Evolutionary conservation across 2,113 vertebrate species (phyloP), one percentile per base, ranked within the genome.

Genomic region (Anoura caudifer): DNA sequence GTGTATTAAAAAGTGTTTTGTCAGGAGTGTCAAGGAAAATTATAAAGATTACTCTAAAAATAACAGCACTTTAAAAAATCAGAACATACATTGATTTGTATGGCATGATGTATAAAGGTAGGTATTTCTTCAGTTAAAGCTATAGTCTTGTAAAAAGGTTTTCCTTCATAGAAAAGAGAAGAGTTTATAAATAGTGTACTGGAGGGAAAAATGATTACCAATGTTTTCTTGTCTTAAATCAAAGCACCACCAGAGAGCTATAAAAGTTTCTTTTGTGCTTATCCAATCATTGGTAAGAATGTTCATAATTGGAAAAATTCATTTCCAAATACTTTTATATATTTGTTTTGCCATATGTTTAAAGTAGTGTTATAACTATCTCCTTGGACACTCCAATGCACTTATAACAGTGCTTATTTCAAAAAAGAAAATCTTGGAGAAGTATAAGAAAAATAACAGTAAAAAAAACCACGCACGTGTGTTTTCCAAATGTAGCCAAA

Each of bases 291-390:
- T 87, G 76, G 65, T 81, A 90, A 95, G 63, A 97, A 95, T 92
- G 65, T 93, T 97, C 96, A 73, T 84, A 92, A 95, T 76, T 97
- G 88, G 84, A 96, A 97, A 96, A 97, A 92, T 90, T 87, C 45
- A 81, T 81, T 96, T 90, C 88, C 93, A 96, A 94, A 97, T 95
- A 80, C n/a, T 95, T 81, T 75, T 85, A 77, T 63, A 76, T 43
- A 86, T 91, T 90, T 90, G 10, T 73, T 97, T 97, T 85, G 85
- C 96, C 95, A 88, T 87, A 92, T 96, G 85, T 87, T 96, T 92
- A 81, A 95, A 95, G n/a, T 45, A 87, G 36, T 15, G 36, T 94
- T 93, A 36, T 83, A 95, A 63, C 36, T 67, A 45, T 95, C 67
- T 95, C 95, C 82, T 19, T 95, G 72, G 93, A 85, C 43, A 92